Evolutionary conservation across 2,113 vertebrate species (phyloP).

Genomic region (Alces alces): DNA sequence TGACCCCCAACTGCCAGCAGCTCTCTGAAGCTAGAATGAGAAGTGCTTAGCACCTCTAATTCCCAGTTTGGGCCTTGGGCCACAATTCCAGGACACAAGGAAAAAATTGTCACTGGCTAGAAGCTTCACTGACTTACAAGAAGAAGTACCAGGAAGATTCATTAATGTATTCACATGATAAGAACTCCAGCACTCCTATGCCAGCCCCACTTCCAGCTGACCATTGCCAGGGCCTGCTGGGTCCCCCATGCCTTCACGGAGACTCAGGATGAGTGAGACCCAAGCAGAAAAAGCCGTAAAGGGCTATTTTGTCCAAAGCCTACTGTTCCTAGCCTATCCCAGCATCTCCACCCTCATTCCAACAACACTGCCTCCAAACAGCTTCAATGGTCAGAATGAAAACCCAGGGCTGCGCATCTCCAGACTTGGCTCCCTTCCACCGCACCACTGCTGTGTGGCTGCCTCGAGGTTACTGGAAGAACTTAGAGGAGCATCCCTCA

Average conservation of each 20-base stretch:
- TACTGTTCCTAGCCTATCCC: background rate
- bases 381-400: background rate
- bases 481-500: background rate
- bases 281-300: background rate
- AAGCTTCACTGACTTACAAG: background rate
- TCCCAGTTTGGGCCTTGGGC: background rate
- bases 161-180: background rate
- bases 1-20: background rate
- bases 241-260: background rate
- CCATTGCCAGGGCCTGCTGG: background rate
- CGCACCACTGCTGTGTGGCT: background rate
- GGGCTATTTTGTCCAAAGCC: background rate
- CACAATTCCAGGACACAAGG: background rate
- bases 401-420: rapidly evolving
- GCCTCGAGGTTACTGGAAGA: background rate
- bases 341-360: background rate
- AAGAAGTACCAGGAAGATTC: background rate
- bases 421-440: too few species aligned
- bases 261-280: background rate
- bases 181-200: background rate
- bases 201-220: background rate
- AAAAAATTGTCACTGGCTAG: background rate
- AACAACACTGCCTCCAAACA: background rate
- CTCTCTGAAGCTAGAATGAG: background rate
- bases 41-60: background rate